Base-by-base conservation (phyloP, 1,140 invertebrate species). In the Aphelenchoides besseyi region DNA sequence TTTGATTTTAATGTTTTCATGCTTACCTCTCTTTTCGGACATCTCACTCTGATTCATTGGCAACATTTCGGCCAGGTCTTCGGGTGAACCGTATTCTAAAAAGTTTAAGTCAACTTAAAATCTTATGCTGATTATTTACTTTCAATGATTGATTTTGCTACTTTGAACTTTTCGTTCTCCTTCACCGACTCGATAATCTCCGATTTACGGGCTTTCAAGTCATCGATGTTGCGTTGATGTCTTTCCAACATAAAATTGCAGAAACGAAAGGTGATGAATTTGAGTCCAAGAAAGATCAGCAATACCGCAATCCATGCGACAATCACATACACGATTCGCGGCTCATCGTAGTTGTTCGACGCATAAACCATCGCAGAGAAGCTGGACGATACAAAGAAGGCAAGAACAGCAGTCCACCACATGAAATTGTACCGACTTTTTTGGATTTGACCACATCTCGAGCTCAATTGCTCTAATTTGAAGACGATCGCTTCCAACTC, bases 121-220 rank as follows among this genome's bases (percentile, higher is more conserved):
- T 12, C n/a, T 48, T 12, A 12, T 12, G n/a, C n/a, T n/a, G n/a
- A n/a, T n/a, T n/a, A n/a, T n/a, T n/a, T n/a, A n/a, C n/a, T n/a
- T n/a, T n/a, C 90, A 62, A 96, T 86, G 78, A 96, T 92, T 85
- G 92, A 90, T 86, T 91, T 93, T 1, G 93, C 93, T 79, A 94
- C 92, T 87, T 97, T 97, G 85, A 96, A 98, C 0, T 93, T 97
- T 87, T 97, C 95, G 57, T 90, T 97, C 84, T 97, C 94, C 89
- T 93, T 96, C 35, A 98, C 94, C 85, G 94, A 90, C 82, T 97
- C 93, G 53, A 98, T 86, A 77, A 97, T 91, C 85, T 91, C 90
- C 83, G 91, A 91, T 82, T 94, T 95, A 77, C 93, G 89, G 68
- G 89, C 89, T 75, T 89, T 88, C 81, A 95, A 88, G 55, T 89